Evolutionary conservation across 2,113 vertebrate genomes (phyloP), one percentile per base, ranked within the genome.

Genomic region (Notothenia rossii): DNA sequence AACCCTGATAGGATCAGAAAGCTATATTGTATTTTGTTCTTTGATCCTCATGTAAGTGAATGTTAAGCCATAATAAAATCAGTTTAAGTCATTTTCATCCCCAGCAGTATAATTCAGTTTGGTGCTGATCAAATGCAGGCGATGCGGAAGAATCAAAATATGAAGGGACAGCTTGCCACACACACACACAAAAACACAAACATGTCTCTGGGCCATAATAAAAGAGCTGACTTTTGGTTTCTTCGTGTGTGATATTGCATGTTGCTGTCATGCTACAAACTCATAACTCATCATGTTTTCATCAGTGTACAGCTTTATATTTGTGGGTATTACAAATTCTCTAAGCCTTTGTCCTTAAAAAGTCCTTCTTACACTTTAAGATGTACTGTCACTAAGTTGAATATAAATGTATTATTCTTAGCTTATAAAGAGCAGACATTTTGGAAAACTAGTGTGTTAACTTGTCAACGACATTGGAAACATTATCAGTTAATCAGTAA

Each of bases 231-330:
- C 62, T 62, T 29, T 50, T 29, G 29, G 56, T 25, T 22, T 60
- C 58, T 67, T 54, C n/a, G 10, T 73, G 74, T 70, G 12, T 55
- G 10, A 74, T 53, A 66, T 59, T 65, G 18, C 53, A 29, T 60
- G 46, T 55, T 45, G 48, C 36, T 70, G 20, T 59, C 49, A 71
- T 60, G 61, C 60, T 20, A 50, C 7, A 67, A 59, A 20, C 55
- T 33, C 65, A 62, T 75, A 70, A 65, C 45, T 77, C 73, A 72
- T 65, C 12, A 15, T 85, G 74, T 81, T 77, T 77, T 72, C 58
- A 36, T 58, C 13, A 50, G 0, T 68, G 25, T 50, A 8, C 58
- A 45, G 56, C 45, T 68, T 87, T 77, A 4, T 63, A 62, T 18
- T 10, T 72, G 60, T 53, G 33, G 51, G 15, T 20, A 17, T 22